A percentile compares a stretch with the other conserved stretches of the same genome.
Evolutionary conservation across 2,797 vertebrate species (phyloP).

Genomic region (Enteromius thamalakanensis): DNA sequence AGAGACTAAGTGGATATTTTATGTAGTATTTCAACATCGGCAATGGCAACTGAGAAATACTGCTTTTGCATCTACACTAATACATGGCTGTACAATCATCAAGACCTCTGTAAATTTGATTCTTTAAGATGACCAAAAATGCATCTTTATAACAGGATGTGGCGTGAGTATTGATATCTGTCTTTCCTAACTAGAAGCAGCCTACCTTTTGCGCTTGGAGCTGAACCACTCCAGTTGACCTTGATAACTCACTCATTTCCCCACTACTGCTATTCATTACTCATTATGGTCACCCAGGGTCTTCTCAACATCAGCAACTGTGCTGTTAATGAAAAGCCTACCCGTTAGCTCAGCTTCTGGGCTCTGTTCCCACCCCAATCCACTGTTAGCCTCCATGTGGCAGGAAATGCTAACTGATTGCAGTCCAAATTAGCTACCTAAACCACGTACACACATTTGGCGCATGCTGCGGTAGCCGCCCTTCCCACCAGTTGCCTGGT

Average conservation of each 20-base stretch:
- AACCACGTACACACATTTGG: constrained; percentile 19
- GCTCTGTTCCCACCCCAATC: constrained; percentile 54
- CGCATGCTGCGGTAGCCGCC: constrained; percentile 37
- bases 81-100: background rate
- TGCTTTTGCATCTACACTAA: background rate
- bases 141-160: background rate
- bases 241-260: constrained; percentile 48
- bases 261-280: constrained; percentile 51
- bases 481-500: constrained; percentile 58
- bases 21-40: background rate
- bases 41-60: background rate
- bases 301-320: constrained; percentile 48
- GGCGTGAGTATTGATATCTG: background rate
- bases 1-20: background rate
- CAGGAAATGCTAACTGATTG: constrained; percentile 58
- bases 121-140: background rate
- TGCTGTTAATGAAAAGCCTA: constrained; percentile 59
- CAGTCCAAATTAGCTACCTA: constrained; percentile 60
- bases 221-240: constrained; percentile 27
- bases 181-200: constrained; percentile 17
- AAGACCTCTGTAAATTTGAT: background rate
- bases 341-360: constrained; percentile 51
- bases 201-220: constrained; percentile 6
- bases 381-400: constrained; percentile 14
- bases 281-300: background rate